A percentile compares a stretch with the other conserved stretches of the same genome.
Evolutionary conservation across 1,140 invertebrate species (phyloP).

Genomic region (Coptotermes formosanus): DNA sequence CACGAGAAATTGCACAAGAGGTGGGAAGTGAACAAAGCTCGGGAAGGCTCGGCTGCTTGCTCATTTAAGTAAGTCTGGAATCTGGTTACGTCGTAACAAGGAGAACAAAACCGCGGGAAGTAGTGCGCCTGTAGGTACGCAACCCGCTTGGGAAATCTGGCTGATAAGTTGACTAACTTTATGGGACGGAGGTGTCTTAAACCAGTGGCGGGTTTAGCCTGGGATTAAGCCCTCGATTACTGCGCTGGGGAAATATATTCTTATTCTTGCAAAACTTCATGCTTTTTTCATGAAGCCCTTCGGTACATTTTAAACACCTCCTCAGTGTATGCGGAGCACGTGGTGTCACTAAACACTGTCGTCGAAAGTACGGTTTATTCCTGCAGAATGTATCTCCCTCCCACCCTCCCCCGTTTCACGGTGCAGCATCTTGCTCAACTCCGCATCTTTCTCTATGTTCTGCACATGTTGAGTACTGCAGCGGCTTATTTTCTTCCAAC

Average conservation of each 20-base stretch:
- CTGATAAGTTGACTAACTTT: slow-evolving; percentile 13
- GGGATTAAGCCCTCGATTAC: slow-evolving; percentile 8
- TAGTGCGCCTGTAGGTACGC: neutral
- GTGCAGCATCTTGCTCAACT: too few relatives aligned
- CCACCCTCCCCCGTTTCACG: too few relatives aligned
- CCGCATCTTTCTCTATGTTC: too few relatives aligned
- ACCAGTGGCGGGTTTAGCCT: neutral
- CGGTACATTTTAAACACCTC: neutral
- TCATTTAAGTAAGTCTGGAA: neutral
- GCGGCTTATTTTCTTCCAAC: too few relatives aligned
- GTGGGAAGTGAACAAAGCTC: too few relatives aligned
- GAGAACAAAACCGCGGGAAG: neutral
- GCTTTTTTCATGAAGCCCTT: neutral
- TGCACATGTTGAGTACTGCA: too few relatives aligned
- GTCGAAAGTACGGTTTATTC: neutral
- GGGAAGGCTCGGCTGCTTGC: too few relatives aligned
- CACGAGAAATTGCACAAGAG: too few relatives aligned
- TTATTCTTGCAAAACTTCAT: neutral
- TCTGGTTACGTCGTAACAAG: neutral
- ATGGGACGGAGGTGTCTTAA: neutral
- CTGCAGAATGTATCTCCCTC: neutral
- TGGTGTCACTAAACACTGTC: neutral
- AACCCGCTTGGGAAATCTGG: neutral
- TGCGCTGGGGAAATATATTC: neutral
- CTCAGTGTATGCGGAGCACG: neutral